These are phyloP conservation scores for Mus spicilegus DNA, from an alignment of 2,113 vertebrate species.

Conservation along the genomic window DNA sequence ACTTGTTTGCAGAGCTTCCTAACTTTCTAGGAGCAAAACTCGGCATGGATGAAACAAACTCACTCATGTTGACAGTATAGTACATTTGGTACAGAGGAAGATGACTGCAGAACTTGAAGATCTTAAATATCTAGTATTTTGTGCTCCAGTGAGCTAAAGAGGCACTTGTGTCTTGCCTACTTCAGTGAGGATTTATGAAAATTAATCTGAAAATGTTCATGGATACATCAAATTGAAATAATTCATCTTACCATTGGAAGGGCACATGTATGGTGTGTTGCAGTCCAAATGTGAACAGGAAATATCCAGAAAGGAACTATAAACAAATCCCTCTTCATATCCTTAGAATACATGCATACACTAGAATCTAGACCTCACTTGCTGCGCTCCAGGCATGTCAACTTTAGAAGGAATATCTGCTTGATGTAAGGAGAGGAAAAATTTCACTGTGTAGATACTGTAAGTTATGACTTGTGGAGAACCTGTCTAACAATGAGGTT, in stretches of 20 bases:
- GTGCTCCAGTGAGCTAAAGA: background rate
- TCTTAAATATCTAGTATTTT: background rate
- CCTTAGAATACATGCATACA: background rate
- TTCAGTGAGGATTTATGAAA: background rate
- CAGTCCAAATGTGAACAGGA: background rate
- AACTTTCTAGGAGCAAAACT: background rate
- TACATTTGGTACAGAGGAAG: background rate
- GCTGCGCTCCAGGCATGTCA: background rate
- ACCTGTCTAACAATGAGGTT: background rate
- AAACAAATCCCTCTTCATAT: background rate
- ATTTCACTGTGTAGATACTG: background rate
- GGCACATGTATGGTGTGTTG: background rate
- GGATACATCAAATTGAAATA: background rate
- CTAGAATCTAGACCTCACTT: background rate
- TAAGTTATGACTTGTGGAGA: background rate
- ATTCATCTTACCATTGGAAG: background rate
- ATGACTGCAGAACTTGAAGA: background rate
- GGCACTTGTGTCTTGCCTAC: background rate
- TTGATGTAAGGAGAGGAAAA: accelerated
- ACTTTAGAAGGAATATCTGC: background rate
- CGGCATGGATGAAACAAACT: accelerated
- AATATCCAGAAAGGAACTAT: background rate
- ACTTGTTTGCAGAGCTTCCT: background rate
- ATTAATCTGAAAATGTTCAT: background rate
- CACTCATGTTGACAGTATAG: background rate